Conservation (phyloP, 2,113 vertebrate genomes). For the Origma solitaria region DNA sequence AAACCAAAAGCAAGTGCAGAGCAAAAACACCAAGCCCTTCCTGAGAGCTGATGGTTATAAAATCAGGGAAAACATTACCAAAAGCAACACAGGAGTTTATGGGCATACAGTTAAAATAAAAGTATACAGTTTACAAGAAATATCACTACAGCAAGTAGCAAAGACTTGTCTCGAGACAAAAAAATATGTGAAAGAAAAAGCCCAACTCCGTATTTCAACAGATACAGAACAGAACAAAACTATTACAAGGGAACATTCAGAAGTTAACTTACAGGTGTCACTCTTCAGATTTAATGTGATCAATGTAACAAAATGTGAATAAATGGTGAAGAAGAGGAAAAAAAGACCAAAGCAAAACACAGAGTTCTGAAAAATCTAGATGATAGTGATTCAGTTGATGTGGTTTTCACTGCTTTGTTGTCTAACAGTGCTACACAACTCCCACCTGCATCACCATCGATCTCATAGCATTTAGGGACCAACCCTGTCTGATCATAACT, state of each 20-base stretch:
- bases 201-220: not conserved
- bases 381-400: not conserved
- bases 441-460: not conserved
- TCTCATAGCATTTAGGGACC: not conserved
- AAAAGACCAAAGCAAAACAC: not conserved
- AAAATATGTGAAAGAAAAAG: not conserved
- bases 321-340: not conserved
- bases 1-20: not conserved
- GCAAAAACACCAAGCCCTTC: not conserved
- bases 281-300: not conserved
- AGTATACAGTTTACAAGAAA: not conserved
- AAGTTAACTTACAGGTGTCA: not conserved
- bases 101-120: not conserved
- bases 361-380: not conserved
- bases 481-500: not conserved
- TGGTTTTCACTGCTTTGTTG: not conserved
- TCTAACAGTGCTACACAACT: not conserved
- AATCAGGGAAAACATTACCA: not conserved
- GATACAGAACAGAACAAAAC: not conserved
- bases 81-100: not conserved
- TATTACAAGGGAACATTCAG: not conserved
- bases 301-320: not conserved
- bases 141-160: not conserved
- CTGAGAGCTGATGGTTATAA: not conserved
- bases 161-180: not conserved